phyloP scores from a whole-genome alignment of 1,140 invertebrate genomes.

The Drosophila parabipectinata region DNA sequence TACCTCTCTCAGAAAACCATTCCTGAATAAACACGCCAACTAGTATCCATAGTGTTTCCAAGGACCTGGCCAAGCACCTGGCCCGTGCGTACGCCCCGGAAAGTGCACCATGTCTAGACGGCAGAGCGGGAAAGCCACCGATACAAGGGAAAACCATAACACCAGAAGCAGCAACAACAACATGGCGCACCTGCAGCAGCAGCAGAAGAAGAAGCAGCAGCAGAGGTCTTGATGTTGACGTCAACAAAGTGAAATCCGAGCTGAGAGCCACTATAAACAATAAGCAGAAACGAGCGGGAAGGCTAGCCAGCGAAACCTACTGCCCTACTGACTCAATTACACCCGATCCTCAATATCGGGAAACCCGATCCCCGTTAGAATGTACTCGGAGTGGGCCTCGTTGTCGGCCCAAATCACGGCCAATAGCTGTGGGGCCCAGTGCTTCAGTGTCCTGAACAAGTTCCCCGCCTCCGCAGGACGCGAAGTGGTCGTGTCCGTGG shows the following conservation, averaged over 20 bases:
- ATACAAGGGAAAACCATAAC: conserved; percentile 13
- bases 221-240: conserved; percentile 52
- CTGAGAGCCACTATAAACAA: conserved; percentile 1
- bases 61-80: conserved; percentile 2
- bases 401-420: conserved; percentile 88
- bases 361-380: conserved; percentile 60
- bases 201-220: conserved; percentile 14
- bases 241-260: conserved; percentile 58
- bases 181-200: conserved; percentile 35
- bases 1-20: neutral
- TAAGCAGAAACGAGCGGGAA: conserved; percentile 8
- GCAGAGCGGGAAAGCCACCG: neutral
- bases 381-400: conserved; percentile 95
- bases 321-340: neutral
- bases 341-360: neutral
- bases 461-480: conserved; percentile 90
- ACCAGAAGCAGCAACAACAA: conserved; percentile 35
- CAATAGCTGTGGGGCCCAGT: conserved; percentile 87
- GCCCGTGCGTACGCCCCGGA: neutral
- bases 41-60: neutral
- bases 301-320: neutral
- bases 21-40: neutral
- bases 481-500: conserved; percentile 93
- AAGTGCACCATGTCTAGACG: conserved; percentile 22
- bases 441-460: conserved; percentile 93